phyloP scores from a whole-genome alignment of 2,888 invertebrate species.

The Sceliomorpha sp. region DNA sequence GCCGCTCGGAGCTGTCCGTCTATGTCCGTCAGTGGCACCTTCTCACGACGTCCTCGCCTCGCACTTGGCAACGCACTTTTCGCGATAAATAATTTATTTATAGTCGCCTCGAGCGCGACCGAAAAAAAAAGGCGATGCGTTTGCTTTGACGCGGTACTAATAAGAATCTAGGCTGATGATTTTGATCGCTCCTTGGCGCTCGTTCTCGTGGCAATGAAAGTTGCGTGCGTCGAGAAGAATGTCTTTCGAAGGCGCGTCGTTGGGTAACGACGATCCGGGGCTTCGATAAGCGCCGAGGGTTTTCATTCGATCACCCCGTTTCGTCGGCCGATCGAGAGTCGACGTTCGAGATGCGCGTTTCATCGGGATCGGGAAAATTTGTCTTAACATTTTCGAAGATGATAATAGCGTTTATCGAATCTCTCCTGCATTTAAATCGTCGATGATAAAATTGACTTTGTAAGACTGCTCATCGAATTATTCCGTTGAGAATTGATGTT shows the following conservation, averaged over 20 bases:
- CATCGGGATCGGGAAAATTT: too few relatives aligned
- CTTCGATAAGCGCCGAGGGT: too few relatives aligned
- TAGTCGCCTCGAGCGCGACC: constrained; percentile 39
- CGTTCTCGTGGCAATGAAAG: constrained; percentile 43
- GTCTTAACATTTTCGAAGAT: too few relatives aligned
- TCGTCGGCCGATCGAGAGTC: too few relatives aligned
- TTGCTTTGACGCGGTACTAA: constrained; percentile 56
- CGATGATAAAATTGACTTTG: too few relatives aligned
- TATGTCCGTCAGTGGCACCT: constrained; percentile 46
- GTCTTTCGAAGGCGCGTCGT: not conserved
- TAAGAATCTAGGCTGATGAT: constrained; percentile 54
- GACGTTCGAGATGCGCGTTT: too few relatives aligned
- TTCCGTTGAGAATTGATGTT: too few relatives aligned
- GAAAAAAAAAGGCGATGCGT: constrained; percentile 54
- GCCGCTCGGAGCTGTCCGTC: constrained; percentile 47
- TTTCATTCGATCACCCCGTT: too few relatives aligned
- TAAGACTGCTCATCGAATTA: too few relatives aligned
- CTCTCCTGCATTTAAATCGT: too few relatives aligned
- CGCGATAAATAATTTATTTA: constrained; percentile 56
- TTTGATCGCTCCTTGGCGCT: constrained; percentile 32
- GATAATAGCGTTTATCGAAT: too few relatives aligned
- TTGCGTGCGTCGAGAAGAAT: constrained; percentile 1
- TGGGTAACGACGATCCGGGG: too few relatives aligned
- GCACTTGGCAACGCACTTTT: constrained; percentile 53
- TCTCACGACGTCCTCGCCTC: constrained; percentile 52